Evolutionary conservation across 2,797 vertebrate species (phyloP).

Genomic region (Sebastes baramenuke): DNA sequence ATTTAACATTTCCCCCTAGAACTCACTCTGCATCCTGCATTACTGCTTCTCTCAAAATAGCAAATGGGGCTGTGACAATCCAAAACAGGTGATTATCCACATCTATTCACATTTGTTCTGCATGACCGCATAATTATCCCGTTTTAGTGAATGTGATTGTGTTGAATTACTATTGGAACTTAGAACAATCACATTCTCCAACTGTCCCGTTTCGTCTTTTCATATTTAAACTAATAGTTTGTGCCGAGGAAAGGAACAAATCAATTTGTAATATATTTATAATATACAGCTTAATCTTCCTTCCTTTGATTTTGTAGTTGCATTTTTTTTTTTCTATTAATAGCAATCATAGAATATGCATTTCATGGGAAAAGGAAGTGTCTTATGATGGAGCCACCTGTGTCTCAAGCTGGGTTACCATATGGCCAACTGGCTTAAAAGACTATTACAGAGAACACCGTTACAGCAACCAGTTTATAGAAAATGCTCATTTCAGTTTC

Average conservation of each 20-base stretch:
- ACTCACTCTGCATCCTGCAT: background rate
- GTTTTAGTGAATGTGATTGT: background rate
- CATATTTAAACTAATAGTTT: background rate
- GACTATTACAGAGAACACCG: background rate
- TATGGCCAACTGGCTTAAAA: conserved; percentile 50
- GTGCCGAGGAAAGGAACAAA: background rate
- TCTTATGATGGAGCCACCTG: conserved; percentile 19
- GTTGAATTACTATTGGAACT: background rate
- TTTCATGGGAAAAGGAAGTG: background rate
- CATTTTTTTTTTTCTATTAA: conserved; percentile 7
- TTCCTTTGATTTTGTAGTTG: background rate
- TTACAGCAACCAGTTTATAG: background rate
- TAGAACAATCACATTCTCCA: background rate
- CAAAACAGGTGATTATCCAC: background rate
- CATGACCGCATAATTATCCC: background rate
- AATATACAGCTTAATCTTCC: no score
- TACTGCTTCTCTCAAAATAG: background rate
- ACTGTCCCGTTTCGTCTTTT: background rate
- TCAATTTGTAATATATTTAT: background rate
- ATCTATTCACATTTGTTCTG: background rate
- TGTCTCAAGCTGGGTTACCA: conserved; percentile 54
- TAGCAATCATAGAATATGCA: background rate
- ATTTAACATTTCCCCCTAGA: background rate
- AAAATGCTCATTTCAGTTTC: background rate
- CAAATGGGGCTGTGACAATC: background rate